phyloP scores from a whole-genome alignment of 2,888 invertebrate species.

The Drosophila fungiperda region DNA sequence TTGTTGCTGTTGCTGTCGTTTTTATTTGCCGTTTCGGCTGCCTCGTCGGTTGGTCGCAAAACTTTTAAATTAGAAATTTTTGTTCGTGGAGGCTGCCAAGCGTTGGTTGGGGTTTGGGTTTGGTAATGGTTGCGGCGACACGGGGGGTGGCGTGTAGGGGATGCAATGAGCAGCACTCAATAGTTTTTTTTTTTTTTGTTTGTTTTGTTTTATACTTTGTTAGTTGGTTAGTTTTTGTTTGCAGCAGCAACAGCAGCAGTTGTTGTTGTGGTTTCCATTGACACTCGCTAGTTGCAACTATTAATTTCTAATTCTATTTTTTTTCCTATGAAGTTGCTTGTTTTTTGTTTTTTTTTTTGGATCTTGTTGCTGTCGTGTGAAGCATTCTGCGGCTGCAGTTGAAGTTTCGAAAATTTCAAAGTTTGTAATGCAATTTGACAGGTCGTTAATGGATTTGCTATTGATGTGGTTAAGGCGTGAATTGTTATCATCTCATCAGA shows the following conservation, averaged over 20 bases:
- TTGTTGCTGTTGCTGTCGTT: conserved; percentile 41
- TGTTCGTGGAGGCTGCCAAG: conserved; percentile 63
- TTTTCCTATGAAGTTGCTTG: conserved; percentile 1
- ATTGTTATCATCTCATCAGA: conserved; percentile 18
- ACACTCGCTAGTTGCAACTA: conserved; percentile 78
- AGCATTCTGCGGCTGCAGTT: conserved; percentile 54
- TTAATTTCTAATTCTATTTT: conserved; percentile 73
- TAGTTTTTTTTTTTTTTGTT: conserved; percentile 56
- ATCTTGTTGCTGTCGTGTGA: conserved; percentile 48
- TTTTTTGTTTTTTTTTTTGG: conserved; percentile 23
- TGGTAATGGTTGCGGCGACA: conserved; percentile 14
- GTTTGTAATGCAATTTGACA: conserved; percentile 71
- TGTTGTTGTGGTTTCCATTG: conserved; percentile 70
- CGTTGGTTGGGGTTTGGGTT: conserved; percentile 13
- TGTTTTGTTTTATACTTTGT: conserved; percentile 69
- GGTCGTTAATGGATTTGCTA: conserved; percentile 51
- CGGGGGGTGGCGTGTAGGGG: conserved; percentile 6
- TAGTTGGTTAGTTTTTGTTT: conserved; percentile 77
- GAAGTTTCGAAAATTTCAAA: conserved; percentile 57
- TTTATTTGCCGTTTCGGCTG: conserved; percentile 64
- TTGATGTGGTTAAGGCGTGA: conserved; percentile 48
- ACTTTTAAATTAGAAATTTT: conserved; percentile 81
- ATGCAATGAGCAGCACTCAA: conserved; percentile 66
- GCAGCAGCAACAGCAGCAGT: conserved; percentile 28
- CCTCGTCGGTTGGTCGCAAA: conserved; percentile 73